Base-by-base conservation (phyloP, 2,888 invertebrate genomes). In the Ophioninae sp. region DNA sequence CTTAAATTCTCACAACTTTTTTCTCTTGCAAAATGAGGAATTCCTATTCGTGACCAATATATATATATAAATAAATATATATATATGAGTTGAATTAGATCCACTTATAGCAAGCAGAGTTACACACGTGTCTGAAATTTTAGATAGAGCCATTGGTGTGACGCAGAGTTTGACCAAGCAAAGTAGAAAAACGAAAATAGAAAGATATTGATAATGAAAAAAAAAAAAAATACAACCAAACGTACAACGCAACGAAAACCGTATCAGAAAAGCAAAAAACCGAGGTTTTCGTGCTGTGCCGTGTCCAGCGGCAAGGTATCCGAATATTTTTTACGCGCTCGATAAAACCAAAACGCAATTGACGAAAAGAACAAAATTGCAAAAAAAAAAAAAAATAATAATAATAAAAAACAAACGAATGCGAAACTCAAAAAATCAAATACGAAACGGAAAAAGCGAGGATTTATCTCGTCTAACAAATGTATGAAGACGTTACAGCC, bases 401-500 rank as follows among this genome's bases (percentile, higher is more conserved):
- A n/a, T n/a, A n/a, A n/a, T n/a, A n/a, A n/a, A n/a, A n/a, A n/a
- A n/a, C n/a, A n/a, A n/a, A n/a, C n/a, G n/a, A n/a, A n/a, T n/a
- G n/a, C n/a, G n/a, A 50, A 20, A 39, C 20, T 44, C 10, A 44
- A 44, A 41, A 65, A 62, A 69, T 20, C 59, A 39, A 20, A n/a
- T 39, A 78, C 37, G 13, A 61, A 20, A 59, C 17, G 20, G 41
- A 13, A 61, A 21, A 59, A 6, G 37, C 30, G 59, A 50, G 30
- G 20, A 62, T 50, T 74, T 73, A 65, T 59, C 73, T 83, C 81
- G 81, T 77, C 69, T 81, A 84, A 84, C 84, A 84, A 84, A 84
- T 84, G 84, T 81, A 84, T 81, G 79, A 82, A 84, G 84, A 84
- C 79, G 79, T 84, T 84, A 81, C 84, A 84, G 84, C 84, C 82